Conservation (phyloP, 2,888 invertebrate genomes). For the Altica lythri region DNA sequence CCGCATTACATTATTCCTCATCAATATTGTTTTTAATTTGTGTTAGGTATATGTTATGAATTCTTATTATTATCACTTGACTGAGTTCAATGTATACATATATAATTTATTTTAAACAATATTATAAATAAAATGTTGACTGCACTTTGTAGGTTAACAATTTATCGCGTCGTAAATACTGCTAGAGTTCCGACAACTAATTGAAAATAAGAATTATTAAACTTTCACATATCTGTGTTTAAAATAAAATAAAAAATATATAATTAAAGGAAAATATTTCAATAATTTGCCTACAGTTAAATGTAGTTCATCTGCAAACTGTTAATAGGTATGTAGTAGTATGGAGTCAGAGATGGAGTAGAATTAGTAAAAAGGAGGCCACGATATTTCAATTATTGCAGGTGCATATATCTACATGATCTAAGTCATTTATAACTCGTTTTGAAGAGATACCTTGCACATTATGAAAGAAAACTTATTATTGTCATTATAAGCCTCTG, state of each 20-base stretch:
- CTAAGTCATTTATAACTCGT: constrained; percentile 16
- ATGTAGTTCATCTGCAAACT: constrained; percentile 32
- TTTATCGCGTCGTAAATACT: neutral
- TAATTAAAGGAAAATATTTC: constrained; percentile 16
- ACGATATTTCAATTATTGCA: constrained; percentile 33
- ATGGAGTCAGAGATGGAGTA: constrained; percentile 18
- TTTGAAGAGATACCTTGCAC: constrained; percentile 13
- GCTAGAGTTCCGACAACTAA: neutral
- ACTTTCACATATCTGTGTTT: too few relatives aligned
- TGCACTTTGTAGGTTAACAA: constrained; percentile 8
- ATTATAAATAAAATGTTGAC: too few relatives aligned
- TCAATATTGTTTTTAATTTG: too few relatives aligned
- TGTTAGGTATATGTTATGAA: too few relatives aligned
- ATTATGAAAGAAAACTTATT: constrained; percentile 16
- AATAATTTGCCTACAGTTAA: constrained; percentile 27
- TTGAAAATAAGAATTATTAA: constrained; percentile 14
- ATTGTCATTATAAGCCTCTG: neutral
- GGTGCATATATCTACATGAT: constrained; percentile 29
- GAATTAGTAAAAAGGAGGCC: constrained; percentile 33
- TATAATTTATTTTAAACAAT: too few relatives aligned
- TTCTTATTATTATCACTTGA: too few relatives aligned
- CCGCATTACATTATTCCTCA: too few relatives aligned
- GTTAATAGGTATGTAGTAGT: constrained; percentile 15
- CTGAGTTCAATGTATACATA: too few relatives aligned
- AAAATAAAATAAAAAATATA: constrained; percentile 18